Evolutionary conservation across 1,140 invertebrate genomes (phyloP), one percentile per base, ranked within the genome.

Genomic region (Tetragonula clypearis): DNA sequence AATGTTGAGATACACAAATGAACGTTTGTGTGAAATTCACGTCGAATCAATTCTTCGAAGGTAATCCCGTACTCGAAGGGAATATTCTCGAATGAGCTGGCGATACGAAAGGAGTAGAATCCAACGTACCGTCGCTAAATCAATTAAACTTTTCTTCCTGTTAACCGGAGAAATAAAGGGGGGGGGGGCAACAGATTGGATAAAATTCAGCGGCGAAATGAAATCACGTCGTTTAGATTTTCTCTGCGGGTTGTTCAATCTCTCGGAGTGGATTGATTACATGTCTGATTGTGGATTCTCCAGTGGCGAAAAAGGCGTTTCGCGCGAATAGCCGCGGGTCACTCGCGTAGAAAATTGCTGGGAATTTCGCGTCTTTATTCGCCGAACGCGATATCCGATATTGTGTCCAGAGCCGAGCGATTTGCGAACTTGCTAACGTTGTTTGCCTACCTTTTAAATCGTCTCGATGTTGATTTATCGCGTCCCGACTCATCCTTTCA

Each of bases 281-380:
- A 53, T 78, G 49, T 4, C 35, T 21, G 15, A 26, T 53, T 23
- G 41, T 49, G 69, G 19, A 17, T n/a, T 6, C 75, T 62, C 41
- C 6, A 49, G 41, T 8, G 26, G n/a, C 56, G 65, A 49, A 17
- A 62, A 15, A 12, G 55, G 9, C 21, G 41, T 56, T 15, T 1
- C 76, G 41, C 60, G 76, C 17, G 41, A 35, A 3, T 49, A 17
- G 21, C 17, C 30, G 17, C 53, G 53, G 55, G 56, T 79, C 82
- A 58, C 17, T 82, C 78, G 76, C 62, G 55, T 75, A 75, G 87
- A 88, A 88, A 88, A 88, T 88, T 85, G 79, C 69, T 35, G 69
- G 69, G 69, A 78, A 85, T 79, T 88, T 62, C 79, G 62, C 69
- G 81, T 79, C 72, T 62, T 80, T 84, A 87, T 87, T 83, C 8